Conservation (phyloP, 2,797 vertebrate species). For the Sebastiscus albofasciatus region DNA sequence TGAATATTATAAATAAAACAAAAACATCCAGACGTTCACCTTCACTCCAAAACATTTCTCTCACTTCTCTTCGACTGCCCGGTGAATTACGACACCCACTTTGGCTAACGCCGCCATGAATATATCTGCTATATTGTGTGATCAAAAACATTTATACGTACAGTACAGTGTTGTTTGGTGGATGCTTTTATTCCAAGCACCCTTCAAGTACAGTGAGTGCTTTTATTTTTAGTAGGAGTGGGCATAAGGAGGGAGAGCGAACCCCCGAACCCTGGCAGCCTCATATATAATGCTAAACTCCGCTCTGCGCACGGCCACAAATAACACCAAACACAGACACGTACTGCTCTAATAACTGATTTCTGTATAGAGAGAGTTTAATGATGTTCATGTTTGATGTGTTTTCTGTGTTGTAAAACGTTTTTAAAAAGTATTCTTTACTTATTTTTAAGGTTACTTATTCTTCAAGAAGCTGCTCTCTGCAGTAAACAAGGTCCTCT, state of each 20-base stretch:
- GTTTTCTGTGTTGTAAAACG: background rate
- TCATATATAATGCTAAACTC: background rate
- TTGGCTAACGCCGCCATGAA: background rate
- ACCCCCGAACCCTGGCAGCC: constrained; percentile 19
- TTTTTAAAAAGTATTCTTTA: background rate
- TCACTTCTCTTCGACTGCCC: no score
- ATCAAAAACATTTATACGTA: background rate
- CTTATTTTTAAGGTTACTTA: background rate
- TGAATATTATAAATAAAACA: background rate
- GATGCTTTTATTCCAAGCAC: constrained; percentile 20
- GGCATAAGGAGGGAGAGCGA: constrained; percentile 19
- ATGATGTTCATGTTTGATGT: background rate
- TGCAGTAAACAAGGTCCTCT: background rate
- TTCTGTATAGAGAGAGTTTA: no score
- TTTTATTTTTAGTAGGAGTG: constrained; percentile 52
- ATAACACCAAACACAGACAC: background rate
- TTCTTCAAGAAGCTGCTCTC: background rate
- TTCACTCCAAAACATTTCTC: background rate
- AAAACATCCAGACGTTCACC: background rate
- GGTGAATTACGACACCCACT: constrained; percentile 12
- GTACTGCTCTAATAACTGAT: no score
- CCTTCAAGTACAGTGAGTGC: constrained; percentile 11
- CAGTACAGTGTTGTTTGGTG: background rate
- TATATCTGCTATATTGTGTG: background rate
- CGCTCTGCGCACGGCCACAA: background rate